Percentiles rank a stretch among this genome's conserved stretches.
Conservation (phyloP, 64 coral and sea anemone genomes). For the Montipora capricornis region DNA sequence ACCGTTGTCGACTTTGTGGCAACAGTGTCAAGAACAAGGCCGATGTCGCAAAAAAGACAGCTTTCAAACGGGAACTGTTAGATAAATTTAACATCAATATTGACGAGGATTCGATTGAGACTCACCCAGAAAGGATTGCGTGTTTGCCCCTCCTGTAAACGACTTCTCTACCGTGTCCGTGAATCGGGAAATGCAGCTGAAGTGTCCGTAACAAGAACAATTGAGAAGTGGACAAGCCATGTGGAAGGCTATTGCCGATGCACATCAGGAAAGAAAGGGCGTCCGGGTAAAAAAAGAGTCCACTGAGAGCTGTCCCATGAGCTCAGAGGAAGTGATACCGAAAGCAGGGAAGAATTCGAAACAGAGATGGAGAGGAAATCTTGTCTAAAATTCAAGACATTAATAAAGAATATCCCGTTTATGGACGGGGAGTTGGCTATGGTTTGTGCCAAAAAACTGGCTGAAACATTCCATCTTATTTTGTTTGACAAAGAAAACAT, state of each 20-base stretch:
- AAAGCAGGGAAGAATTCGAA: background rate
- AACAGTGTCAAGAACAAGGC: background rate
- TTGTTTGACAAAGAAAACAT: background rate
- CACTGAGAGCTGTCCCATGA: background rate
- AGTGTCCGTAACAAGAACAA: no score
- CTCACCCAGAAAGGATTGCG: background rate
- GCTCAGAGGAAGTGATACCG: background rate
- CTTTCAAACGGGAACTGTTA: background rate
- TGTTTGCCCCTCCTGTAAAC: background rate
- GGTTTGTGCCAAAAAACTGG: background rate
- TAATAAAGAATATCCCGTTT: background rate
- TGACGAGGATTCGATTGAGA: background rate
- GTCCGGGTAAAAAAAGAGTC: background rate
- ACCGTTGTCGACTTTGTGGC: background rate
- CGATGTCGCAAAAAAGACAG: background rate
- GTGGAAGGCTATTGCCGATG: no score
- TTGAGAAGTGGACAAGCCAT: no score
- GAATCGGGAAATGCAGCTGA: no score
- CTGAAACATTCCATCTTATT: background rate
- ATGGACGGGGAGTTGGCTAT: background rate
- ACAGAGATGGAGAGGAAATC: background rate
- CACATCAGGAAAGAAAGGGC: no score
- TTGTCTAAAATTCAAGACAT: background rate
- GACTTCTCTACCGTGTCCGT: background rate
- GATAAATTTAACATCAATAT: background rate